Evolutionary conservation across 2,888 invertebrate genomes (phyloP).

Genomic region (Polydesmus complanatus): DNA sequence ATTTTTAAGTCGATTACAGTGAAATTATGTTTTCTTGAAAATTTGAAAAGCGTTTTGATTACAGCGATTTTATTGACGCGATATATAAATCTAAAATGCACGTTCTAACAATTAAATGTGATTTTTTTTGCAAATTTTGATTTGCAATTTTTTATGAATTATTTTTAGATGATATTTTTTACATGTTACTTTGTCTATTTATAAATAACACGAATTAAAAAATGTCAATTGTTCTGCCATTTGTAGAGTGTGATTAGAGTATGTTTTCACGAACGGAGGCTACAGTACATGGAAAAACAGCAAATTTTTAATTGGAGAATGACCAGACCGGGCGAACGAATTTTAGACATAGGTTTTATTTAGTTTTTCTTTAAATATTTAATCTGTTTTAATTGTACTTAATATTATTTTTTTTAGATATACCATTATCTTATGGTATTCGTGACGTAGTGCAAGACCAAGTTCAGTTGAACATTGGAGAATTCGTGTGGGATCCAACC

Average conservation of each 20-base stretch:
- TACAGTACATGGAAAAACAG: constrained; percentile 89
- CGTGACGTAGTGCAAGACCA: constrained; percentile 62
- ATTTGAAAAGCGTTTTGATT: too few species aligned
- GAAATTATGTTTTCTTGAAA: too few species aligned
- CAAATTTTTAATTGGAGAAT: constrained; percentile 85
- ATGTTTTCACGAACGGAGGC: constrained; percentile 86
- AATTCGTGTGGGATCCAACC: constrained; percentile 88
- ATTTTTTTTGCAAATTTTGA: too few species aligned
- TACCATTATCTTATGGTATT: constrained; percentile 84
- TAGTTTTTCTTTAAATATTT: not conserved
- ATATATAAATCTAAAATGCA: too few species aligned
- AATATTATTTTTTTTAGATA: constrained; percentile 44
- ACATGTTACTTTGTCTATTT: too few species aligned
- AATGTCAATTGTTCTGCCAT: constrained; percentile 16
- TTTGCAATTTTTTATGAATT: too few species aligned
- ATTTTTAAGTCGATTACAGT: too few species aligned
- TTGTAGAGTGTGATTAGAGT: constrained; percentile 73
- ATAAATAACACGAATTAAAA: too few species aligned
- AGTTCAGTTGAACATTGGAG: constrained; percentile 58
- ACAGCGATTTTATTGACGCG: too few species aligned
- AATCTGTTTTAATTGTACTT: not conserved
- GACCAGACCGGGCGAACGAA: constrained; percentile 75
- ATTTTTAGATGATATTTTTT: too few species aligned
- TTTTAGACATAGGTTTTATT: constrained; percentile 63
- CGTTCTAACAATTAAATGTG: too few species aligned